A percentile compares a stretch with the other conserved stretches of the same genome.
Evolutionary conservation across 2,888 invertebrate species (phyloP).

Genomic region (Pterostichus niger): DNA sequence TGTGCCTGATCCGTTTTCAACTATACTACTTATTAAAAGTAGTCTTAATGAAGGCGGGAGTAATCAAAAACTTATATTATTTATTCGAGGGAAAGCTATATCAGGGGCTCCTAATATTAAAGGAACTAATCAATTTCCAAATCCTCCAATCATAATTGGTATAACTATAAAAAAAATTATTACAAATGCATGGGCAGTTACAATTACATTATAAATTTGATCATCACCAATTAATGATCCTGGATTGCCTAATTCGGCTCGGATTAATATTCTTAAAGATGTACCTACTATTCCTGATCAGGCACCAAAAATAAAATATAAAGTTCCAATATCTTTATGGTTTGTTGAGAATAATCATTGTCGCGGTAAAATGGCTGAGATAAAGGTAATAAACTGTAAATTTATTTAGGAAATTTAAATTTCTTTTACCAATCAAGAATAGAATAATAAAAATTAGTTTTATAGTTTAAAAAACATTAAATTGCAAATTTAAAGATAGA

Average conservation of each 20-base stretch:
- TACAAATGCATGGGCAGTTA: conserved; percentile 89
- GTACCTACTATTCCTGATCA: conserved; percentile 86
- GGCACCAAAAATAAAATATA: conserved; percentile 85
- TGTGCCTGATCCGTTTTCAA: conserved; percentile 86
- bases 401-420: conserved; percentile 77
- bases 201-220: conserved; percentile 89
- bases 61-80: conserved; percentile 92
- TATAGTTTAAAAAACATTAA: conserved; percentile 82
- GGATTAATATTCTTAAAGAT: conserved; percentile 85
- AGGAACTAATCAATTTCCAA: no score
- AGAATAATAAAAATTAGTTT: no score
- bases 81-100: no score
- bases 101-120: no score
- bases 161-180: conserved; percentile 89
- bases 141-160: conserved; percentile 88
- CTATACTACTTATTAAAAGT: conserved; percentile 82
- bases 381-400: conserved; percentile 83
- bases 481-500: conserved; percentile 82
- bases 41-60: conserved; percentile 85
- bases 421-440: conserved; percentile 76
- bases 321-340: conserved; percentile 88
- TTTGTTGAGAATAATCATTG: conserved; percentile 86
- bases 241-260: conserved; percentile 84
- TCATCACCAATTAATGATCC: conserved; percentile 85
- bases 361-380: conserved; percentile 83